Evolutionary conservation across 2,113 vertebrate species (phyloP), one percentile per base, ranked within the genome.

Genomic region (Nicator chloris): DNA sequence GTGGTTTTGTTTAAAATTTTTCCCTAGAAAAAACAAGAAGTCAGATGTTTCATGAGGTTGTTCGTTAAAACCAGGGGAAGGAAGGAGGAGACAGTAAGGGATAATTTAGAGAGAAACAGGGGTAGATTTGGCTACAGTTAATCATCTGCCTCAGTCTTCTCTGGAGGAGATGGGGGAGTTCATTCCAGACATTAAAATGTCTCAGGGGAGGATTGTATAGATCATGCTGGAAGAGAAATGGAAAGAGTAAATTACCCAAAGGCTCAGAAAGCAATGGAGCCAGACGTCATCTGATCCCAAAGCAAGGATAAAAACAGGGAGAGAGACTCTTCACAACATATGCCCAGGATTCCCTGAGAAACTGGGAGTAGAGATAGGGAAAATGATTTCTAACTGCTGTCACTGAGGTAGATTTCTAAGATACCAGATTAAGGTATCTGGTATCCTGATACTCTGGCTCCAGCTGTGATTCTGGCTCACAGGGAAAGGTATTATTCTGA

Each of bases 1-100:
- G 93, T 95, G 94, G 90, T 88, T 97, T 96, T 96, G 94, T 95
- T 96, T 90, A 82, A 92, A 65, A 79, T 72, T 86, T 83, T 91
- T 93, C 88, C 72, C 88, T 86, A 95, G 82, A 61, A 96, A 96
- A 97, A 95, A 13, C 82, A 84, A 83, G 71, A 68, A 95, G 90
- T 92, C 82, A 94, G 90, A 71, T 27, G 3, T 94, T 95, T 93
- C 83, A 69, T 79, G 93, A 89, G 61, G 77, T 79, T 86, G 37
- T 75, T 90, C 21, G n/a, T 79, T 88, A 91, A 96, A 96, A 95
- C 61, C 76, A 76, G 93, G 44, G 65, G 86, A 81, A 95, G 80
- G 82, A 88, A 84, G 90, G 60, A 83, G 65, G 80, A 93, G 82
- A 88, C 65, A 71, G 90, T 51, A 81, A 90, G 70, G 92, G 88